Percentiles rank a stretch among this genome's conserved stretches.
Conservation (phyloP, 2,888 invertebrate species). For the Lepetodrilus schrolli region DNA sequence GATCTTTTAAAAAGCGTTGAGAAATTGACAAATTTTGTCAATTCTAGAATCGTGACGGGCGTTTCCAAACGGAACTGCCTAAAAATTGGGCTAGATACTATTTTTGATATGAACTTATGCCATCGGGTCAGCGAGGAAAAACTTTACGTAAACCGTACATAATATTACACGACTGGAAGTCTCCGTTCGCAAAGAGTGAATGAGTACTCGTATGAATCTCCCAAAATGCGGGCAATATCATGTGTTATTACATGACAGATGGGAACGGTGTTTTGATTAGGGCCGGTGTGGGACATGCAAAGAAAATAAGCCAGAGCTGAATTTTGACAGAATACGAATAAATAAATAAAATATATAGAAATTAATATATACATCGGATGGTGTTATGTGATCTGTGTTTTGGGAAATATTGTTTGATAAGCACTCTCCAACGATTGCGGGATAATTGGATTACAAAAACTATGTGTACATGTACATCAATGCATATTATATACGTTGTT, state of each 20-base stretch:
- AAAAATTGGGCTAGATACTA: neutral
- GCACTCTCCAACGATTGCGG: no score
- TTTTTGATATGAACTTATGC: conserved; percentile 4
- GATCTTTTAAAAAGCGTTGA: neutral
- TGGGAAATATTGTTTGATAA: no score
- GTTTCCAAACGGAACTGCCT: neutral
- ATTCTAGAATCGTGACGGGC: neutral
- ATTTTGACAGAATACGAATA: conserved; percentile 23
- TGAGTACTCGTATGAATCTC: no score
- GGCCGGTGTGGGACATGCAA: neutral
- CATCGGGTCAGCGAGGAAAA: no score
- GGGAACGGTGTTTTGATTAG: conserved; percentile 9
- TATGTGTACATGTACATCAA: no score
- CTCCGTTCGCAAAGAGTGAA: neutral
- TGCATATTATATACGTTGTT: no score
- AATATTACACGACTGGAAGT: neutral
- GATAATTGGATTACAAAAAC: no score
- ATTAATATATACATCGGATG: no score
- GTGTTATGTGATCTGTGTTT: no score
- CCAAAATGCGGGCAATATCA: conserved; percentile 15
- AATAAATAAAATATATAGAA: conserved; percentile 23
- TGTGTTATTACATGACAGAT: conserved; percentile 23
- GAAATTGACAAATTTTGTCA: conserved; percentile 17
- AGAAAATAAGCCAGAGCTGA: conserved; percentile 21
- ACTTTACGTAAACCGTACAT: neutral